Evolutionary conservation across 2,888 invertebrate genomes (phyloP), one percentile per base, ranked within the genome.

Genomic region (Tachystola acroxantha): DNA sequence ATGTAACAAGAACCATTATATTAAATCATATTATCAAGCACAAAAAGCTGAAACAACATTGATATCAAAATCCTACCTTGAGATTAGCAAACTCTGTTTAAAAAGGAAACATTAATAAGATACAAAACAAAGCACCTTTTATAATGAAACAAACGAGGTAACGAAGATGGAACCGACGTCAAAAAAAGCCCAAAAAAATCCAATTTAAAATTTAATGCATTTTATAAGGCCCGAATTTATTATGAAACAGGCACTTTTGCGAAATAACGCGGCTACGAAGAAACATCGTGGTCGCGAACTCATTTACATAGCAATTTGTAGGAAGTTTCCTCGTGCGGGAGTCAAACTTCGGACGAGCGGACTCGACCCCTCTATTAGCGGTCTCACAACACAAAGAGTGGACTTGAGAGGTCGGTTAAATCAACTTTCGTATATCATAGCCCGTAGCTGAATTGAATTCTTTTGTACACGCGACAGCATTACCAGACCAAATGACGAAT

Each of bases 261-360:
- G 55, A 57, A 50, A 54, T 55, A 57, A 57, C 39, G 14, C 10
- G 33, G 10, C 10, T 14, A 10, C 58, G 52, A 56, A 46, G 60
- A 48, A 50, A 55, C 53, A 53, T 57, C 49, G 55, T 53, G 50
- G 48, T 53, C 50, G 37, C 38, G 43, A 49, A 42, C 51, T 62
- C 59, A 64, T 68, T 67, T 62, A 50, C 64, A 59, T 65, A 53
- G 58, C 54, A 42, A 48, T 39, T 31, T 29, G 27, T 11, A 10
- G 3, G 12, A 33, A 33, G 33, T 33, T 33, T 12, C 11, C 19
- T 7, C 20, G 20, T 10, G 10, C 36, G 30, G 30, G 24, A 24
- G 22, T 30, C 30, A 24, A 30, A 16, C 36, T 36, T 24, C 12
- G 24, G 24, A 24, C 24, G 24, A 4, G 9, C 24, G 24, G n/a